Evolutionary conservation across 2,888 invertebrate species (phyloP), one percentile per base, ranked within the genome.

Genomic region (Nemotelus pantherinus): DNA sequence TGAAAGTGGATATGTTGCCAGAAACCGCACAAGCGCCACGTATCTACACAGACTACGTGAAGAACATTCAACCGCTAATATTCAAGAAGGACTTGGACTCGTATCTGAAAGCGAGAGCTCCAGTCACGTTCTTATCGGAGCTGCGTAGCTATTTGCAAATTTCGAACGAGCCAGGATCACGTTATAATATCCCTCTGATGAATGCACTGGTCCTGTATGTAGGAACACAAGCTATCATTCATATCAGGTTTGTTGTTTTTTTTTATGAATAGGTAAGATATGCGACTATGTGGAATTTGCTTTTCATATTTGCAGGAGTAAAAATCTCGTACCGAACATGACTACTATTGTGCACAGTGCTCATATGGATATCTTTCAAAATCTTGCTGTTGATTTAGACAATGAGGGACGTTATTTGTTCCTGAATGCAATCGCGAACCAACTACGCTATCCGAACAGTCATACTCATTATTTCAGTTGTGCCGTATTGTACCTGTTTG

Each of bases 391-490:
- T 0, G 98, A 98, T 88, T 91, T 99, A 80, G 99, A 99, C 87
- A 98, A 95, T 9, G 99, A 99, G 89, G 99, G 98, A 87, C 87
- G 89, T 67, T 99, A 99, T 87, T 88, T 99, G 83, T 98, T 99
- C 88, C 90, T 99, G 85, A 99, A 99, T 87, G 98, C 99, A 2
- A 97, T 99, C 82, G 98, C 98, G 70, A 99, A 99, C 88, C 99
- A 99, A 86, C 89, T 99, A 83, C 92, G 99, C 44, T 99, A 99
- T 88, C 99, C 99, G 9, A 99, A 99, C 88, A 98, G 97, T 85
- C 99, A 99, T 88, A 99, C 99, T 41, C 99, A 99, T 89, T 99
- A 99, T 89, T 99, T 99, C 90, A 98, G 98, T 84, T 98, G 99
- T 87, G 96, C 97, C 55, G 91, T 99, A 74, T 90, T 99, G 80